Evolutionary conservation across 2,797 vertebrate genomes (phyloP), one percentile per base, ranked within the genome.

Genomic region (Pantherophis alleghaniensis): DNA sequence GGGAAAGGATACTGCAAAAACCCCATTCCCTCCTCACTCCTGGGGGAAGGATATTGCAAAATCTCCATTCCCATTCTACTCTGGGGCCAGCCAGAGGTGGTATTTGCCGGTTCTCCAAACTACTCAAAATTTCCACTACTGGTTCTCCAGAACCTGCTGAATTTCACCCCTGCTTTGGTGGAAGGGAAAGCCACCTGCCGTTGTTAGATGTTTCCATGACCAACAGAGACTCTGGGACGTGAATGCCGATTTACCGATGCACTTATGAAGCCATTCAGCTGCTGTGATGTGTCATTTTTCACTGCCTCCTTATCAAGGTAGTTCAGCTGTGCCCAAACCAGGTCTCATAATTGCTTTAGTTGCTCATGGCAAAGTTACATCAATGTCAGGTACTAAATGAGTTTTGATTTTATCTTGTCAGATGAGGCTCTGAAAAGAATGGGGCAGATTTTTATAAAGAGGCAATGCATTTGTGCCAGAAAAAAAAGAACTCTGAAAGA

Each of bases 321-420:
- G 96, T 98, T 98, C 98, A 98, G 97, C 97, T 97, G 97, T 97
- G 96, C 96, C 96, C 93, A 96, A 96, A 96, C 96, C 95, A 95
- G 95, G 95, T 94, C 96, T 96, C 83, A 96, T 98, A 98, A 98
- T 98, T 98, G 97, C 97, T 98, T 97, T 92, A 79, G 95, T 97
- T 97, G 97, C 98, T 98, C 94, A 94, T 98, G 97, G 97, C 98
- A 98, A 98, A 98, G 98, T 98, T 98, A 98, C 90, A 95, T 98
- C 98, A 98, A 98, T 98, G 98, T 98, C 98, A 98, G 89, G 96
- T 42, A 91, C 95, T 96, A 96, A 97, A 97, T 97, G 97, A 97
- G 96, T 98, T 97, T 95, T 98, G 97, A 97, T 96, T 98, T 95
- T 91, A 97, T 97, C 87, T 47, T 91, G 93, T 96, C 95, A 96